Percentiles rank a stretch among this genome's conserved stretches.
Conservation (phyloP, 2,797 vertebrate genomes). For the Lepus townsendii region DNA sequence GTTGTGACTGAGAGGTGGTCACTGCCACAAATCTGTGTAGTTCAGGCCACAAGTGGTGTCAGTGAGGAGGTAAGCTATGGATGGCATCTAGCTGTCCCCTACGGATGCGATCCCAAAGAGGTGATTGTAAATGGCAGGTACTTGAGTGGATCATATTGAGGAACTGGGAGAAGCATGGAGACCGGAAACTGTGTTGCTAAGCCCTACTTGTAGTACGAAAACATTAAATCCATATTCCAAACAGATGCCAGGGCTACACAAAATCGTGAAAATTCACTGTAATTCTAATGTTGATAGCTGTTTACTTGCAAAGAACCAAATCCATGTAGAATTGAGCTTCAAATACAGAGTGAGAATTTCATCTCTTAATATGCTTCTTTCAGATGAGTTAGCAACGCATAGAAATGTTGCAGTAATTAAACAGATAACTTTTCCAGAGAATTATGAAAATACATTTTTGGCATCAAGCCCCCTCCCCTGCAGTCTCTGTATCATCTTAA, state of each 20-base stretch:
- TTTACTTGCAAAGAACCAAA: background rate
- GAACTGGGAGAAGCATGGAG: background rate
- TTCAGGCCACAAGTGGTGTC: too few relatives aligned
- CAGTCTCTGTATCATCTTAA: accelerated
- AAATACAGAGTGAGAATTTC: background rate
- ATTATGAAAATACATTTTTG: background rate
- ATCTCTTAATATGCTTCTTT: background rate
- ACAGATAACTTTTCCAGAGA: background rate
- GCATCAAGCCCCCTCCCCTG: background rate
- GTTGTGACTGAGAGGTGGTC: background rate
- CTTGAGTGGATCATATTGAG: too few relatives aligned
- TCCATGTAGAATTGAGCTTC: background rate
- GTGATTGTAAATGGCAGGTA: background rate
- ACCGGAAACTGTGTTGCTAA: background rate
- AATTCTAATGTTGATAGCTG: background rate
- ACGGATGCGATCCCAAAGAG: too few relatives aligned
- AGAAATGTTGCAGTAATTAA: background rate
- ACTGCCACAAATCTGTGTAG: background rate
- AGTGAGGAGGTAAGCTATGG: background rate
- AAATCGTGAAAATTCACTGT: background rate
- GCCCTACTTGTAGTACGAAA: background rate
- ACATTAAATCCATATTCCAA: background rate
- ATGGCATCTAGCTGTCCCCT: too few relatives aligned
- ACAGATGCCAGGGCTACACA: background rate
- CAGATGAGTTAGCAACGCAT: background rate